Conservation (phyloP, 2,797 vertebrate genomes). For the Eulemur albifrons region DNA sequence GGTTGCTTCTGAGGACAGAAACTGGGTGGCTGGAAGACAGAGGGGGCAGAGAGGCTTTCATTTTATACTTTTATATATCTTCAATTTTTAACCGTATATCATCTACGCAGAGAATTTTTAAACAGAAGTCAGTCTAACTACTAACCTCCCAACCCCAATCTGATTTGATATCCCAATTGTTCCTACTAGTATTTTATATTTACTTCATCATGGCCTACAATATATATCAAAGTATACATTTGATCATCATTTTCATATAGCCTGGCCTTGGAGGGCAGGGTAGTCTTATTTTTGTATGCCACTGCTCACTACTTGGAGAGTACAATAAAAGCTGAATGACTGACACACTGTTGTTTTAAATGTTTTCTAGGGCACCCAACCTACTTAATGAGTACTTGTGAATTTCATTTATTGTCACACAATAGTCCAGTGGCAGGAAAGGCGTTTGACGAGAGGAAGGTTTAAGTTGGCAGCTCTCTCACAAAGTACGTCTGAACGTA, state of each 20-base stretch:
- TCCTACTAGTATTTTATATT: background rate
- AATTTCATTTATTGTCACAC: background rate
- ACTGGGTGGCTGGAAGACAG: background rate
- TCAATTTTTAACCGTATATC: slow-evolving; percentile 32
- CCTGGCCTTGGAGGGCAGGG: background rate
- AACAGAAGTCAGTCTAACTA: background rate
- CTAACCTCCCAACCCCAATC: background rate
- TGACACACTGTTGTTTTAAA: background rate
- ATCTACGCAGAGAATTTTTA: slow-evolving; percentile 8
- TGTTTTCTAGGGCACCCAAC: slow-evolving; percentile 19
- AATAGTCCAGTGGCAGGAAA: background rate
- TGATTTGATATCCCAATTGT: background rate
- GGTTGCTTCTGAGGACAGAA: slow-evolving; percentile 24
- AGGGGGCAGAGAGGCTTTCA: background rate
- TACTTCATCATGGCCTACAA: background rate
- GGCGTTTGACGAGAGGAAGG: background rate
- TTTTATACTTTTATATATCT: slow-evolving; percentile 1
- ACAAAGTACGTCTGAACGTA: background rate
- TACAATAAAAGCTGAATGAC: background rate
- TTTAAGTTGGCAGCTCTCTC: background rate
- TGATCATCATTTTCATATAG: slow-evolving; percentile 31
- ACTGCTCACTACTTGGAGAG: background rate
- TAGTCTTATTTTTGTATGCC: slow-evolving; percentile 8
- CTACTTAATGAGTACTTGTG: background rate
- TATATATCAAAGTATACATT: background rate